Evolutionary conservation across 2,888 invertebrate species (phyloP).

Genomic region (Trilocha varians): DNA sequence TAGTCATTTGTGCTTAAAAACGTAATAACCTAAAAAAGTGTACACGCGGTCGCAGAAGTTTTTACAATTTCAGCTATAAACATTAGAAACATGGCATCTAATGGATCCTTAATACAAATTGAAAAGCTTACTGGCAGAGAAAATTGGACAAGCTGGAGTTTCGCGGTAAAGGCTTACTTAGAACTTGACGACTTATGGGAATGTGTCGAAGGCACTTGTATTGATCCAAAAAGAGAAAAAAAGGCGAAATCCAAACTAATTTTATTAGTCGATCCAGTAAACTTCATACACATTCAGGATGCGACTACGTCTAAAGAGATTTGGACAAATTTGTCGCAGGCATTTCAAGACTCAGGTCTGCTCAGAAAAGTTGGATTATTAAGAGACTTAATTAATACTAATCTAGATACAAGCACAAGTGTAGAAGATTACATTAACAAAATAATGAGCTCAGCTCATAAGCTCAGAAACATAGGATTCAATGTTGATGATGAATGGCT

Average conservation of each 20-base stretch:
- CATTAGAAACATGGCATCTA: too few species aligned
- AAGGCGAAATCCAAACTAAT: slow-evolving; percentile 10
- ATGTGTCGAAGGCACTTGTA: background rate
- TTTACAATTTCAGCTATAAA: background rate
- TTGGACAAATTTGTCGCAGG: slow-evolving; percentile 6
- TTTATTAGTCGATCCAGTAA: slow-evolving; percentile 7
- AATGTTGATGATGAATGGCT: slow-evolving; percentile 16
- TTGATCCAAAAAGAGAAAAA: background rate
- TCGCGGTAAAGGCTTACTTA: slow-evolving; percentile 4
- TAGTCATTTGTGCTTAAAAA: too few species aligned
- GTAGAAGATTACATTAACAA: slow-evolving; percentile 5
- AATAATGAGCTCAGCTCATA: slow-evolving; percentile 16
- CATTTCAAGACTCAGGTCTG: slow-evolving; percentile 9
- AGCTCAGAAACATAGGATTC: slow-evolving; percentile 15
- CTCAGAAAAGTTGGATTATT: slow-evolving; percentile 13
- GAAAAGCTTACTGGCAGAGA: slow-evolving; percentile 4
- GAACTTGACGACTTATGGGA: slow-evolving; percentile 5
- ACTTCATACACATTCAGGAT: slow-evolving; percentile 7
- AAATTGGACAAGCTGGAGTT: slow-evolving; percentile 4
- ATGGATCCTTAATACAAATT: background rate
- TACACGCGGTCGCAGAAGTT: too few species aligned
- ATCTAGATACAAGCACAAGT: background rate
- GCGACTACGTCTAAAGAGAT: slow-evolving; percentile 5
- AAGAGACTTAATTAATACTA: slow-evolving; percentile 2
- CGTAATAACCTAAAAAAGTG: too few species aligned